These are phyloP conservation scores for Orchestes rusci DNA, from an alignment of 2,888 invertebrate species.

Conservation along the genomic window DNA sequence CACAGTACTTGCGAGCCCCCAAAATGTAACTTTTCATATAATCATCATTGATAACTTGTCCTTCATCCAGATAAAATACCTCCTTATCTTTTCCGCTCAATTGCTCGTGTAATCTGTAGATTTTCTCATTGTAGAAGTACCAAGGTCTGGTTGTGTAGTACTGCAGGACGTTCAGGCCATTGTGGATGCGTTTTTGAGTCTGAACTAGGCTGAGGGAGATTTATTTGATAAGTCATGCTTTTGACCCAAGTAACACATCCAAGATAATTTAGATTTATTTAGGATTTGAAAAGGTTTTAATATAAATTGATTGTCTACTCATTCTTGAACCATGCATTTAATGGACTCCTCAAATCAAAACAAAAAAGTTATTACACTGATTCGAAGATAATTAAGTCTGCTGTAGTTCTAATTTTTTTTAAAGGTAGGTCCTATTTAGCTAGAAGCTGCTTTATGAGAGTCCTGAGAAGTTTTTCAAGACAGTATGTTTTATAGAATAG, in stretches of 20 bases:
- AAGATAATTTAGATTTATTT: too few species aligned
- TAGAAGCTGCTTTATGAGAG: too few species aligned
- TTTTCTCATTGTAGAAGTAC: constrained; percentile 63
- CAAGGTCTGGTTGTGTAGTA: constrained; percentile 79
- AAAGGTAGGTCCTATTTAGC: background rate
- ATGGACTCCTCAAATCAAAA: too few species aligned
- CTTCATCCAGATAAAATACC: constrained; percentile 52
- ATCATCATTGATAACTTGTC: constrained; percentile 53
- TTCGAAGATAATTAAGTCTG: too few species aligned
- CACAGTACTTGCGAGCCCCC: constrained; percentile 75
- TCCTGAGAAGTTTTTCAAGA: too few species aligned
- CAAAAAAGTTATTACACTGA: too few species aligned
- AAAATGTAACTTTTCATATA: constrained; percentile 67
- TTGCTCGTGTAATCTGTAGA: constrained; percentile 47
- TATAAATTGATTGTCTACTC: constrained; percentile 25
- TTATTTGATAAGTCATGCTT: too few species aligned
- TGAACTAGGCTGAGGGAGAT: constrained; percentile 61
- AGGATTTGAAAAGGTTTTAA: too few species aligned
- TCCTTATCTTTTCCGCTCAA: constrained; percentile 52
- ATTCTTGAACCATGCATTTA: too few species aligned
- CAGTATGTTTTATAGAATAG: too few species aligned
- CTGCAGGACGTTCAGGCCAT: constrained; percentile 59
- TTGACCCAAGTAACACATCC: too few species aligned
- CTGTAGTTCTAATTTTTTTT: background rate
- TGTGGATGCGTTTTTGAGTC: constrained; percentile 54